A percentile compares a stretch with the other conserved stretches of the same genome.
Conservation (phyloP, 2,888 invertebrate species). For the Drosophila dives region DNA sequence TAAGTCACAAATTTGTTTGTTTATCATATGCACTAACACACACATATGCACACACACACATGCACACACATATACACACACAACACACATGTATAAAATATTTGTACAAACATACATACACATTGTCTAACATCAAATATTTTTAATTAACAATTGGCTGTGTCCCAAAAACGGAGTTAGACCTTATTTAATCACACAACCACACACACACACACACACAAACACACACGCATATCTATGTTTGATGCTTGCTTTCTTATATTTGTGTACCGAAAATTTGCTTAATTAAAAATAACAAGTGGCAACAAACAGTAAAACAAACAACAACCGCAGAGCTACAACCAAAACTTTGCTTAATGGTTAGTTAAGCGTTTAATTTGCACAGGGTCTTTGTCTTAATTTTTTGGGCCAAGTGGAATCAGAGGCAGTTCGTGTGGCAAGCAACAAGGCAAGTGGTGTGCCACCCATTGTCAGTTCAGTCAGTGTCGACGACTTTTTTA, state of each 20-base stretch:
- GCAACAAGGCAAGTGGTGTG: background rate
- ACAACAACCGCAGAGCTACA: constrained; percentile 68
- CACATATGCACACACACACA: constrained; percentile 2
- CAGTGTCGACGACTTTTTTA: constrained; percentile 61
- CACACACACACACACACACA: background rate
- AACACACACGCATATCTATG: constrained; percentile 21
- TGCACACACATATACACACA: background rate
- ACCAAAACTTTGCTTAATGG: constrained; percentile 77
- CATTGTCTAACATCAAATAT: constrained; percentile 46
- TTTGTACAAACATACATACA: background rate
- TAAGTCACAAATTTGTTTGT: constrained; percentile 40
- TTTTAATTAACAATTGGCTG: constrained; percentile 71
- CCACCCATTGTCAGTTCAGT: constrained; percentile 19
- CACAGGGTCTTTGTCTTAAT: constrained; percentile 42
- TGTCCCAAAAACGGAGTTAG: constrained; percentile 35
- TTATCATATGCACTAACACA: constrained; percentile 12
- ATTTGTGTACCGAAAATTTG: constrained; percentile 73
- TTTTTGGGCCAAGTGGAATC: background rate
- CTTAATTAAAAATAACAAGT: constrained; percentile 77
- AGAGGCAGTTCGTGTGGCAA: background rate
- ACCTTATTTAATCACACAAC: constrained; percentile 43
- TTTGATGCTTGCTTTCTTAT: constrained; percentile 61
- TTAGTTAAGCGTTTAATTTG: constrained; percentile 77
- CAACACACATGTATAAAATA: background rate
- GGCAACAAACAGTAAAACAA: constrained; percentile 43